Percentiles rank a stretch among this genome's conserved stretches.
These are phyloP conservation scores for Eudyptes chrysolophus DNA, from an alignment of 2,113 vertebrate genomes.

Conservation along the genomic window DNA sequence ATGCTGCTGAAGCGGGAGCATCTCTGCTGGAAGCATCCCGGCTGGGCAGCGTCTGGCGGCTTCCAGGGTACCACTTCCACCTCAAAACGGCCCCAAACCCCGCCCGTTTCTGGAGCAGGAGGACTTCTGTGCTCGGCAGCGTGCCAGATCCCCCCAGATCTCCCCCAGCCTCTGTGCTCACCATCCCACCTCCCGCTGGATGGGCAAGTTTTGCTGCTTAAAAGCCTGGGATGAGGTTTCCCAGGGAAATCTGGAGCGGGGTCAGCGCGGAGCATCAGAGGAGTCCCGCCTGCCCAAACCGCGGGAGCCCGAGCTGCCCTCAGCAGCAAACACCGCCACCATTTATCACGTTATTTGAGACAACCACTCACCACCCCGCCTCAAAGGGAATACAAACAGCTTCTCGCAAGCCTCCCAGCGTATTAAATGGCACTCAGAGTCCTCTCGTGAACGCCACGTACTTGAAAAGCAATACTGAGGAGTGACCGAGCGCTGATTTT, in stretches of 20 bases:
- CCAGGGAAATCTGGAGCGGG: background rate
- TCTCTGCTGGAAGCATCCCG: background rate
- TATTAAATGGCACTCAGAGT: background rate
- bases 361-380: background rate
- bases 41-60: background rate
- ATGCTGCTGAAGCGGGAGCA: background rate
- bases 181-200: background rate
- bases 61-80: background rate
- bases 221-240: background rate
- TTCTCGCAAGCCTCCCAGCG: rapidly evolving
- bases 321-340: conserved; percentile 32
- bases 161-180: background rate
- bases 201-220: background rate
- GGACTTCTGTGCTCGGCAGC: background rate
- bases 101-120: background rate
- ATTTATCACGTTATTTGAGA: conserved; percentile 19
- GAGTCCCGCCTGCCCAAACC: background rate
- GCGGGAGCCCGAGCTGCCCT: background rate
- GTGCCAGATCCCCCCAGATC: background rate
- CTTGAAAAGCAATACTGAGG: background rate
- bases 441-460: rapidly evolving
- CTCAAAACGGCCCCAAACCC: background rate
- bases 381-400: background rate
- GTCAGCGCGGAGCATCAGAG: background rate
- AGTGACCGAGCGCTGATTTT: background rate